phyloP scores from a whole-genome alignment of 2,888 invertebrate genomes.

The Tetranychus truncatus region DNA sequence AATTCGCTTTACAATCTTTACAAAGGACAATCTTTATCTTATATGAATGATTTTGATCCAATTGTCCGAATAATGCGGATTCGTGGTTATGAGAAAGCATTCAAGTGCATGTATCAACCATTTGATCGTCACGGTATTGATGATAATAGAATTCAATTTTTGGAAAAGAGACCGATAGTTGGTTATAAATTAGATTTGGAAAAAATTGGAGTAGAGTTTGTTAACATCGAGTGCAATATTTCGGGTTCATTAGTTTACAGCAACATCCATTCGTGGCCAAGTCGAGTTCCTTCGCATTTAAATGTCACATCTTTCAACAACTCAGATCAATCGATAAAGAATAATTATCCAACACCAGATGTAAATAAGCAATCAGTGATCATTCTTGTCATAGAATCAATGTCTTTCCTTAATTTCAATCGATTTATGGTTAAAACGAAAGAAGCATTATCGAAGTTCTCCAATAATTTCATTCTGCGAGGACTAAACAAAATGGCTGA shows the following conservation, averaged over 20 bases:
- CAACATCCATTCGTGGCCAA: neutral
- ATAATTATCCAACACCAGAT: neutral
- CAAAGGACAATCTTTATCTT: too few relatives aligned
- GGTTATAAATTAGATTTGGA: too few relatives aligned
- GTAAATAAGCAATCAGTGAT: neutral
- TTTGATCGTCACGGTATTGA: too few relatives aligned
- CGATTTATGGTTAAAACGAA: slow-evolving; percentile 6
- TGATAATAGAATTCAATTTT: too few relatives aligned
- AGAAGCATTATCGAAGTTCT: slow-evolving; percentile 43
- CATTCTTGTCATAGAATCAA: slow-evolving; percentile 5
- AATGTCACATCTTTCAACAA: neutral
- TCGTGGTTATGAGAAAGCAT: too few relatives aligned
- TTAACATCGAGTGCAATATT: too few relatives aligned
- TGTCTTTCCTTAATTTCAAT: slow-evolving; percentile 7
- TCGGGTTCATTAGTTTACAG: neutral
- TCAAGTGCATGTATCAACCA: too few relatives aligned
- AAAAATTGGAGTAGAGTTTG: too few relatives aligned
- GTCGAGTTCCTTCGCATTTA: neutral
- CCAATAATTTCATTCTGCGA: slow-evolving; percentile 55
- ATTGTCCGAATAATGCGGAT: too few relatives aligned
- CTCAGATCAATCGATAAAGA: neutral
- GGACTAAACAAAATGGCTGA: slow-evolving; percentile 64
- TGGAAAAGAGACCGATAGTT: too few relatives aligned
- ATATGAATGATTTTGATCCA: too few relatives aligned
- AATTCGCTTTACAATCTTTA: too few relatives aligned